phyloP scores from a whole-genome alignment of 2,888 invertebrate genomes.

The Notocelia uddmanniana region DNA sequence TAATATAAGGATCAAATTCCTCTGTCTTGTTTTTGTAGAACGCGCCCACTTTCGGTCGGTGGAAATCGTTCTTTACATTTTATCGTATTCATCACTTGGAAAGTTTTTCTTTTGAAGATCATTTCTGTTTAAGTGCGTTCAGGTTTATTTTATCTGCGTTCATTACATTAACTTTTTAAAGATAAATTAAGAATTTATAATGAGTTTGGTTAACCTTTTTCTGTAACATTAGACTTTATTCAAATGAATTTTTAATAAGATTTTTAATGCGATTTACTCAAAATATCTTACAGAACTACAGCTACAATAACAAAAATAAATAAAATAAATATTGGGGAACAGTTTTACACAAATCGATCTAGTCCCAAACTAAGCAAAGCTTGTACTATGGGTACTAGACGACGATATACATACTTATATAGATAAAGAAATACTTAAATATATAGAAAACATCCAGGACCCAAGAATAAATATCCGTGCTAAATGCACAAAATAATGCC shows the following conservation, averaged over 20 bases:
- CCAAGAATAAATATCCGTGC: too few relatives aligned
- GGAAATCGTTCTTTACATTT: conserved; percentile 7
- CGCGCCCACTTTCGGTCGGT: not conserved
- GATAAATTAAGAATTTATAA: conserved; percentile 22
- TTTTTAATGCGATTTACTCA: conserved; percentile 1
- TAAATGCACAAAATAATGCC: too few relatives aligned
- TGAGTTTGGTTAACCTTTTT: conserved; percentile 29
- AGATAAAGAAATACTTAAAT: too few relatives aligned
- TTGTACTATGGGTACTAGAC: too few relatives aligned
- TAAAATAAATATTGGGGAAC: too few relatives aligned
- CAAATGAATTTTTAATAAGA: not conserved
- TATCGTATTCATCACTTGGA: conserved; percentile 42
- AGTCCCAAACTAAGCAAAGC: too few relatives aligned
- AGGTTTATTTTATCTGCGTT: conserved; percentile 38
- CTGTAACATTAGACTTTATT: not conserved
- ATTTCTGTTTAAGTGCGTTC: conserved; percentile 35
- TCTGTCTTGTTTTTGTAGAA: not conserved
- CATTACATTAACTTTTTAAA: conserved; percentile 34
- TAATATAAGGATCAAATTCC: not conserved
- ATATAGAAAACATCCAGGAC: too few relatives aligned
- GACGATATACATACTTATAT: too few relatives aligned
- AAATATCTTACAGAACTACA: not conserved
- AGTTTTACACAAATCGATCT: too few relatives aligned
- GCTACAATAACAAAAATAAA: too few relatives aligned
- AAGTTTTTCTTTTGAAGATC: conserved; percentile 41